A percentile compares a stretch with the other conserved stretches of the same genome.
Conservation (phyloP, 2,113 vertebrate genomes). For the Puntigrus tetrazona region DNA sequence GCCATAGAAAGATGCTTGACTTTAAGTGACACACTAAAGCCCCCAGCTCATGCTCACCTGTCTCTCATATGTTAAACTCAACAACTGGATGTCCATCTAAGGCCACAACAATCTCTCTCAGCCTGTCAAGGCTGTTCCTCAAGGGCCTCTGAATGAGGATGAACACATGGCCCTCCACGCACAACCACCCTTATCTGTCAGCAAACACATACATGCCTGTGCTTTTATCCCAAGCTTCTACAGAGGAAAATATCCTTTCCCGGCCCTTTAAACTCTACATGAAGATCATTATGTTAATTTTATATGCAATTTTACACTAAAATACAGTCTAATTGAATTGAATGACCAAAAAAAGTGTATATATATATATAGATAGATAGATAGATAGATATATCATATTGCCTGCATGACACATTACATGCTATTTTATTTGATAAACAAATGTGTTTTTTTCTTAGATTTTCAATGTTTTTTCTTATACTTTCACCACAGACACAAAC, state of each 20-base stretch:
- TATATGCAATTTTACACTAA: neutral
- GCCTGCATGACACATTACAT: neutral
- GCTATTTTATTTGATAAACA: neutral
- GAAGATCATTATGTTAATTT: neutral
- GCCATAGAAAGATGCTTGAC: neutral
- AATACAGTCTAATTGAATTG: neutral
- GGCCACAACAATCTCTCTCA: neutral
- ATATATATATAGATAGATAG: too few species aligned
- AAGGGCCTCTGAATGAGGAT: constrained; percentile 1
- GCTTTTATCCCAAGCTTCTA: constrained; percentile 21
- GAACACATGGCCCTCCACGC: constrained; percentile 27
- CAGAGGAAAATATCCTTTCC: neutral
- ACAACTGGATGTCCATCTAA: constrained; percentile 37
- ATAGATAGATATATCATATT: too few species aligned
- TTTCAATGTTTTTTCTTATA: neutral
- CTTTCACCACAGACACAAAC: neutral
- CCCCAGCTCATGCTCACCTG: constrained; percentile 25
- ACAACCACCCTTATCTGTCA: constrained; percentile 32
- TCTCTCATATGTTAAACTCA: neutral
- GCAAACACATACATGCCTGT: neutral
- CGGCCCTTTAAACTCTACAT: constrained; percentile 4
- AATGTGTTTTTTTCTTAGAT: neutral
- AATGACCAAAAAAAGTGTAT: too few species aligned
- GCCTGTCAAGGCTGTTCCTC: neutral
- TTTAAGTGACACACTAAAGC: neutral